A percentile compares a stretch with the other conserved stretches of the same genome.
phyloP scores from a whole-genome alignment of 2,888 invertebrate species.

The Andrena marginata region DNA sequence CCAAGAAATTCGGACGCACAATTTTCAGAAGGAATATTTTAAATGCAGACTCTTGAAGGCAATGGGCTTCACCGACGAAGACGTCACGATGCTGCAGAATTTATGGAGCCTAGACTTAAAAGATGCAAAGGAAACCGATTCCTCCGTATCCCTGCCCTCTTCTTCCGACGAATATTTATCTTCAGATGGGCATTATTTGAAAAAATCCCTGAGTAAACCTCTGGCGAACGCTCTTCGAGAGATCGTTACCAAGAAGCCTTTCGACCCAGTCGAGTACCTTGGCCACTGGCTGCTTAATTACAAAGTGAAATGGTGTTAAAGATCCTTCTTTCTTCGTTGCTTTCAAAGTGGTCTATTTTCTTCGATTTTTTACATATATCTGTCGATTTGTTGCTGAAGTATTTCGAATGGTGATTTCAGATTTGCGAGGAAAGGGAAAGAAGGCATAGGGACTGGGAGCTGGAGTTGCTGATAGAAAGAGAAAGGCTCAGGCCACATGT shows the following conservation, averaged over 20 bases:
- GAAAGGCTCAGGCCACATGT: constrained; percentile 40
- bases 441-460: constrained; percentile 29
- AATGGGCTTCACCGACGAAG: constrained; percentile 32
- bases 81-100: constrained; percentile 30
- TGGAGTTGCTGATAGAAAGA: constrained; percentile 52
- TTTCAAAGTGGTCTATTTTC: constrained; percentile 1
- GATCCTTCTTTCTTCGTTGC: background rate
- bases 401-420: constrained; percentile 33
- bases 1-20: background rate
- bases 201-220: constrained; percentile 59
- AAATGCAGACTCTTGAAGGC: constrained; percentile 49
- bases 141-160: constrained; percentile 15
- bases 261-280: constrained; percentile 79
- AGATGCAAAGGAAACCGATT: constrained; percentile 10
- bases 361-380: background rate
- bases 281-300: constrained; percentile 79
- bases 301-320: constrained; percentile 62
- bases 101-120: constrained; percentile 32
- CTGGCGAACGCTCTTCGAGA: constrained; percentile 74
- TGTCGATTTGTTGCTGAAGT: background rate
- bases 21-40: background rate
- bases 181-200: constrained; percentile 64
- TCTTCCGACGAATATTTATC: constrained; percentile 45
- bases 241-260: constrained; percentile 73
- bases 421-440: constrained; percentile 51